Conservation (phyloP, 1,140 invertebrate genomes). For the Neodiprion virginianus region DNA sequence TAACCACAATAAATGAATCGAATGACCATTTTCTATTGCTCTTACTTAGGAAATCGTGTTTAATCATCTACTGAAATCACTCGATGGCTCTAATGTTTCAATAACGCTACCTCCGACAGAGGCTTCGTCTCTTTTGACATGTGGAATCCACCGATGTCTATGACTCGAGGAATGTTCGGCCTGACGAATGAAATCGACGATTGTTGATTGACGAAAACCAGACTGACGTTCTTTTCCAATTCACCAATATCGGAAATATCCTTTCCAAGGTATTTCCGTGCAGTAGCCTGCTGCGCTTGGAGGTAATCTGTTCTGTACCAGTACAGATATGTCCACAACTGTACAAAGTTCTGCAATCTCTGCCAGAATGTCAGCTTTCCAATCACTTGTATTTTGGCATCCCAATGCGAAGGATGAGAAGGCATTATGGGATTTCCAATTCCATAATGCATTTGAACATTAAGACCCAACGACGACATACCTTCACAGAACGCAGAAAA, state of each 20-base stretch:
- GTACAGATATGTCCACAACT: constrained; percentile 15
- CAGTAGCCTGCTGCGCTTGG: constrained; percentile 46
- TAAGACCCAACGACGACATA: constrained; percentile 18
- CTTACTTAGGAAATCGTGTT: neutral
- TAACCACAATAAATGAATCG: too few species aligned
- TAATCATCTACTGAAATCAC: too few species aligned
- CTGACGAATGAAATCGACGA: constrained; percentile 61
- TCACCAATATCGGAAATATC: constrained; percentile 36
- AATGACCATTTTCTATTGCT: too few species aligned
- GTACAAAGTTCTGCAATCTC: constrained; percentile 28
- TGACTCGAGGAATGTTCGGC: constrained; percentile 63
- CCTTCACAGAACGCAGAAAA: constrained; percentile 14
- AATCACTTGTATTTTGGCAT: constrained; percentile 17
- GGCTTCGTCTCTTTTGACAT: constrained; percentile 33
- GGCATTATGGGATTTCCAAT: constrained; percentile 29
- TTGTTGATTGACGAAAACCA: constrained; percentile 66
- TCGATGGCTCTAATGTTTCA: too few species aligned
- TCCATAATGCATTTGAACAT: neutral
- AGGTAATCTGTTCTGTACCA: neutral
- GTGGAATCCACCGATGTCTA: constrained; percentile 63
- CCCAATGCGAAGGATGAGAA: constrained; percentile 38
- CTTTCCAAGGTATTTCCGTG: constrained; percentile 48
- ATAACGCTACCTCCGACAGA: constrained; percentile 41
- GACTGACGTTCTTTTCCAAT: constrained; percentile 49
- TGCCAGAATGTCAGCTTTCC: constrained; percentile 27